Evolutionary conservation across 2,888 invertebrate genomes (phyloP).

Genomic region (Paralinhomoeus sp.): DNA sequence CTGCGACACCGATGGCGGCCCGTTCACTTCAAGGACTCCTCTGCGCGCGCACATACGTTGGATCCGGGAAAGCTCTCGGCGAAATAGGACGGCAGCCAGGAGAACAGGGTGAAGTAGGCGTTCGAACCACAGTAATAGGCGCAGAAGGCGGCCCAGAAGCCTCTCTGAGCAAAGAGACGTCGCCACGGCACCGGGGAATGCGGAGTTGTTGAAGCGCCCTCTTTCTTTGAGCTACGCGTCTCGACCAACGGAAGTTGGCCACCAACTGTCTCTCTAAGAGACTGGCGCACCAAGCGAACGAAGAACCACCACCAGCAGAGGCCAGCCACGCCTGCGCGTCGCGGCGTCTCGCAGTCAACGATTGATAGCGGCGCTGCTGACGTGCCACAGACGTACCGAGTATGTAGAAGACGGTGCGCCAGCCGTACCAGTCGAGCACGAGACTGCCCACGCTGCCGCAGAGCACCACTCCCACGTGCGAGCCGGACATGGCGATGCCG

Average conservation of each 20-base stretch:
- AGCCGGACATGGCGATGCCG: constrained; percentile 41
- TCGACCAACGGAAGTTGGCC: too few relatives aligned
- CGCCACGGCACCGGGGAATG: constrained; percentile 37
- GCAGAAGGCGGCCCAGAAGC: constrained; percentile 42
- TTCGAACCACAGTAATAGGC: constrained; percentile 49
- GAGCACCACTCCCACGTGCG: constrained; percentile 29
- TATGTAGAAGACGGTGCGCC: constrained; percentile 42
- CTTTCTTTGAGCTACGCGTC: too few relatives aligned
- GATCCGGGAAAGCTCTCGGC: constrained; percentile 45
- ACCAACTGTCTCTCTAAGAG: too few relatives aligned
- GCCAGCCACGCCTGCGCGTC: too few relatives aligned
- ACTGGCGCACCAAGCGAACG: too few relatives aligned
- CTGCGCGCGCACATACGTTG: too few relatives aligned
- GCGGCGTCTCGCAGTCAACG: too few relatives aligned
- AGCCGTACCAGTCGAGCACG: constrained; percentile 40
- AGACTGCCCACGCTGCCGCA: constrained; percentile 45
- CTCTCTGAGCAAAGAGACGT: constrained; percentile 36
- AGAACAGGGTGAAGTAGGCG: constrained; percentile 45
- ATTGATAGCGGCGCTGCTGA: too few relatives aligned
- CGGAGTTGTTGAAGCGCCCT: too few relatives aligned
- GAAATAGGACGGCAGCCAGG: constrained; percentile 51
- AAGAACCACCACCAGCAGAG: too few relatives aligned
- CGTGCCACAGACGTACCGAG: constrained; percentile 36
- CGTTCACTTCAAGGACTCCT: background rate
- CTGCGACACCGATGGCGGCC: constrained; percentile 15